phyloP scores from a whole-genome alignment of 2,888 invertebrate genomes.

The Amblyjoppa fuscipennis region DNA sequence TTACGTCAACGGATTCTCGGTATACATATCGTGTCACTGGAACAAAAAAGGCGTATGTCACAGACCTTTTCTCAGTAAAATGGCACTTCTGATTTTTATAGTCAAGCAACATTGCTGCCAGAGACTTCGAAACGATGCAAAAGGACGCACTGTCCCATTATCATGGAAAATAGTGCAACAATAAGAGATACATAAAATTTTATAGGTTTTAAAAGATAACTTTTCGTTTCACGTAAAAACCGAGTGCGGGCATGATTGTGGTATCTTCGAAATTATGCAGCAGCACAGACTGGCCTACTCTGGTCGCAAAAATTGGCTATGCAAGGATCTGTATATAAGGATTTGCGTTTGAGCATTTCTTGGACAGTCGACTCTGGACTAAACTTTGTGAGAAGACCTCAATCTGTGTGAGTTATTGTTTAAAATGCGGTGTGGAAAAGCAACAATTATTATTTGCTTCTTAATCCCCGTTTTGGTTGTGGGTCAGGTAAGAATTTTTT shows the following conservation, averaged over 20 bases:
- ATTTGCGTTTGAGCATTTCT: background rate
- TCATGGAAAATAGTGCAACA: background rate
- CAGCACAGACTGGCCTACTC: slow-evolving; percentile 33
- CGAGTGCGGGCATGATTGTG: background rate
- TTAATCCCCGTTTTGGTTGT: slow-evolving; percentile 23
- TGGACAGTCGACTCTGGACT: slow-evolving; percentile 4
- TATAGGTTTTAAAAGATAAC: slow-evolving; percentile 53
- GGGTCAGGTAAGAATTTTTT: slow-evolving; percentile 47
- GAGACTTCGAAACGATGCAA: background rate
- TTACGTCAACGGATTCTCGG: slow-evolving; percentile 38
- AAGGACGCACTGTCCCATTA: background rate
- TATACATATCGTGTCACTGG: background rate
- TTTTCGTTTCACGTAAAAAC: background rate
- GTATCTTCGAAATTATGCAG: slow-evolving; percentile 23
- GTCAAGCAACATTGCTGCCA: background rate
- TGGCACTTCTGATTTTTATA: slow-evolving; percentile 36
- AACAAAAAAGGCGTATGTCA: background rate
- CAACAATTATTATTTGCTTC: slow-evolving; percentile 22
- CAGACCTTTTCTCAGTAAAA: background rate
- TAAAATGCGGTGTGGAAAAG: background rate
- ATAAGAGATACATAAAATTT: background rate
- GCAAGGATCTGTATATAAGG: slow-evolving; percentile 33
- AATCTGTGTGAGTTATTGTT: background rate
- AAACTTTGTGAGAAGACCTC: background rate
- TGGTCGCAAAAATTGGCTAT: slow-evolving; percentile 35